Evolutionary conservation across 37 sponge, comb jelly and placozoan genomes (phyloP).

Genomic region (Hormiphora californensis): DNA sequence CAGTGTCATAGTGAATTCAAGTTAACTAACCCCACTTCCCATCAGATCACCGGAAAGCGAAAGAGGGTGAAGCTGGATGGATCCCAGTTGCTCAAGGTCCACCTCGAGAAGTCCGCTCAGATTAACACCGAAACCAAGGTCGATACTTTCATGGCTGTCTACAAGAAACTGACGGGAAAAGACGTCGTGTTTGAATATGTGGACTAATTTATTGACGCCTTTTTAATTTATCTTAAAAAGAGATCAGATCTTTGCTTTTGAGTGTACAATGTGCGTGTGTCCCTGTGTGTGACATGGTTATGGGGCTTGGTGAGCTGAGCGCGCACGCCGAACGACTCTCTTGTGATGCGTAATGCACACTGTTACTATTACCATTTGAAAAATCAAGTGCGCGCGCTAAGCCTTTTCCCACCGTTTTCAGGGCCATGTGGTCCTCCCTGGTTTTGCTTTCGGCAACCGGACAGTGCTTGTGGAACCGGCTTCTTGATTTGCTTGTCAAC

Average conservation of each 20-base stretch:
- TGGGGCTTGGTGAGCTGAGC: no score
- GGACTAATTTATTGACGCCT: not conserved
- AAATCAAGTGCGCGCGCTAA: slow-evolving; percentile 26
- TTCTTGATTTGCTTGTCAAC: no score
- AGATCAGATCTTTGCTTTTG: not conserved
- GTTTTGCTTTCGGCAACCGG: no score
- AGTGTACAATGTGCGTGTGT: not conserved
- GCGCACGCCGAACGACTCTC: slow-evolving; percentile 2
- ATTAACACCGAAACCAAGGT: slow-evolving; percentile 90
- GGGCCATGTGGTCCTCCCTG: no score
- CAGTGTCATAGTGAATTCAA: not conserved
- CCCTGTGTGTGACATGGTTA: not conserved
- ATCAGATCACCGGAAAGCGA: slow-evolving; percentile 82
- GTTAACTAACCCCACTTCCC: not conserved
- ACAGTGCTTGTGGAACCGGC: no score
- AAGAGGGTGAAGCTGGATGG: slow-evolving; percentile 86
- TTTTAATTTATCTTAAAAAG: slow-evolving; percentile 11
- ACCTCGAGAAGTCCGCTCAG: slow-evolving; percentile 79
- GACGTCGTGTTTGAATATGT: slow-evolving; percentile 90
- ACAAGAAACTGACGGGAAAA: slow-evolving; percentile 95
- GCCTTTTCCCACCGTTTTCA: not conserved
- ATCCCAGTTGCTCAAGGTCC: slow-evolving; percentile 81
- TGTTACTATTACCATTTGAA: slow-evolving; percentile 46
- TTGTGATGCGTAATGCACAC: not conserved
- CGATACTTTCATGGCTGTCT: slow-evolving; percentile 81